Conservation (phyloP, 2,888 invertebrate species). For the Lordiphosa andalusiaca region DNA sequence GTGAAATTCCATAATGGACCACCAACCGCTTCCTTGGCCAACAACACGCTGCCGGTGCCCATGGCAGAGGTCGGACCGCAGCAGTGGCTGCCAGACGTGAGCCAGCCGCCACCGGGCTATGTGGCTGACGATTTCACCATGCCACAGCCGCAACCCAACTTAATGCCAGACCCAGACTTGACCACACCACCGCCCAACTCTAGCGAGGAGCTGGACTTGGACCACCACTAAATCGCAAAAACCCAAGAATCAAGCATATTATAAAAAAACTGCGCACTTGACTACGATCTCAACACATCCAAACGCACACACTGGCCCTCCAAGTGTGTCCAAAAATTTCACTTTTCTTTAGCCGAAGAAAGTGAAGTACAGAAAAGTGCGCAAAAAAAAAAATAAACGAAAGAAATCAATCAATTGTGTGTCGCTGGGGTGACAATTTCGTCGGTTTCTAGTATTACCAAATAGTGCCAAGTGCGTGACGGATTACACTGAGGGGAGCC, state of each 20-base stretch:
- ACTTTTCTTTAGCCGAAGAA: constrained; percentile 35
- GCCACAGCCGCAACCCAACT: no score
- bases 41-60: not conserved
- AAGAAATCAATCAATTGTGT: constrained; percentile 9
- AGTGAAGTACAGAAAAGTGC: constrained; percentile 17
- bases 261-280: no score
- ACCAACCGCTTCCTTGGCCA: not conserved
- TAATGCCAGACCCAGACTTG: no score
- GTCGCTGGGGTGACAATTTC: constrained; percentile 27
- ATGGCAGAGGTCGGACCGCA: no score
- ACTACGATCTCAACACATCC: no score
- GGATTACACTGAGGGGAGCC: no score
- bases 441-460: constrained; percentile 50
- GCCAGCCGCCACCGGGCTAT: constrained; percentile 1
- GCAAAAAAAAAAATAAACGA: constrained; percentile 12
- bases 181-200: not conserved
- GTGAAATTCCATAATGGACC: constrained; percentile 13
- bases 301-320: no score
- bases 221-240: no score
- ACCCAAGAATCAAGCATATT: no score
- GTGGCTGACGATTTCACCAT: no score
- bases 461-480: constrained; percentile 22
- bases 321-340: constrained; percentile 22
- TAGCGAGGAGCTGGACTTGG: no score
- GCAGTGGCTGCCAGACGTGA: not conserved